Percentiles rank a stretch among this genome's conserved stretches.
phyloP scores from a whole-genome alignment of 2,113 vertebrate genomes.

The Pterocles burchelli region DNA sequence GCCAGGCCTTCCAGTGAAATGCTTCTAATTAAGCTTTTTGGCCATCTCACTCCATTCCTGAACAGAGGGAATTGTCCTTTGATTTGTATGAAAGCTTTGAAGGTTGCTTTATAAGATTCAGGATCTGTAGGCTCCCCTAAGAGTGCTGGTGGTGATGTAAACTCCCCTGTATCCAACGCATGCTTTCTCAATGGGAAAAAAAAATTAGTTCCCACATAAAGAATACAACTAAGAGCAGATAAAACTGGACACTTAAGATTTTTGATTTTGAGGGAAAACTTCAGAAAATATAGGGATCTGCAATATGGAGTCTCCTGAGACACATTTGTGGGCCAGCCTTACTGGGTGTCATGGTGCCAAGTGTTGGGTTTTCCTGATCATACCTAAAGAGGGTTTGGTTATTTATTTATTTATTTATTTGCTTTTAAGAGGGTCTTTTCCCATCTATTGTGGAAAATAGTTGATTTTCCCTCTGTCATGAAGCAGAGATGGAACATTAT shows the following conservation, averaged over 20 bases:
- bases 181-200: neutral
- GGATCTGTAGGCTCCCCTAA: neutral
- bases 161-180: neutral
- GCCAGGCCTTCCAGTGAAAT: neutral
- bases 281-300: neutral
- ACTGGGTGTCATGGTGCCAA: neutral
- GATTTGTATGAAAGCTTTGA: neutral
- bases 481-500: neutral
- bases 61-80: neutral
- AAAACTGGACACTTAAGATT: neutral
- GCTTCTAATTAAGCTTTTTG: neutral
- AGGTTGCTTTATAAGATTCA: rapidly evolving
- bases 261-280: neutral
- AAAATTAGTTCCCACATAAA: neutral
- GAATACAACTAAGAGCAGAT: neutral
- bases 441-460: neutral
- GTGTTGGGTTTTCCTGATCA: neutral
- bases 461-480: neutral
- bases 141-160: neutral
- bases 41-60: neutral
- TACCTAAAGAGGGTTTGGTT: neutral
- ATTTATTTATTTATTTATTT: neutral
- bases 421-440: neutral
- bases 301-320: neutral
- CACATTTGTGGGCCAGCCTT: neutral